Percentiles rank a stretch among this genome's conserved stretches.
These are phyloP conservation scores for Oplegnathus fasciatus DNA, from an alignment of 2,113 vertebrate genomes.

Conservation along the genomic window DNA sequence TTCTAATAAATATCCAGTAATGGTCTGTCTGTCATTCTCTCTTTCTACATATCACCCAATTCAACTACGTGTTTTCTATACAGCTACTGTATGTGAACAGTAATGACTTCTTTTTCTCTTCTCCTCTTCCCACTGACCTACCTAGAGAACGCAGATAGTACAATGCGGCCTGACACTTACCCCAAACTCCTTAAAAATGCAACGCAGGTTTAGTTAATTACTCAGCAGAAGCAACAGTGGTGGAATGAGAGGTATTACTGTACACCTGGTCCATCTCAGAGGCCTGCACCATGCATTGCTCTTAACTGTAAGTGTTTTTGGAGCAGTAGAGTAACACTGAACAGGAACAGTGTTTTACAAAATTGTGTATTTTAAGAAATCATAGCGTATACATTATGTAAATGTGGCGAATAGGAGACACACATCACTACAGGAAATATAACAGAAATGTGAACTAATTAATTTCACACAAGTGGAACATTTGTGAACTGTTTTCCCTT, in stretches of 20 bases:
- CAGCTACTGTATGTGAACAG: conserved; percentile 12
- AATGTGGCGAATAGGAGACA: not conserved
- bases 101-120: conserved; percentile 22
- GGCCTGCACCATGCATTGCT: not conserved
- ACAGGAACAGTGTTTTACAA: not conserved
- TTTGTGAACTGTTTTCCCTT: not conserved
- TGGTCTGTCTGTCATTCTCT: not conserved
- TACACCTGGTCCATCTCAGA: not conserved
- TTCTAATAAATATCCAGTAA: not conserved
- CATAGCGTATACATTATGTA: not conserved
- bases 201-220: conserved; percentile 46
- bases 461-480: no score
- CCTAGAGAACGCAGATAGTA: conserved; percentile 23
- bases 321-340: not conserved
- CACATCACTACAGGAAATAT: not conserved
- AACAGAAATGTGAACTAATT: not conserved
- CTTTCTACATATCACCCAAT: not conserved
- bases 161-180: conserved; percentile 41
- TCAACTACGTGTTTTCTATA: conserved; percentile 39
- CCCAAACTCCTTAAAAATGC: conserved; percentile 68
- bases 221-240: conserved; percentile 44
- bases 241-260: conserved; percentile 22
- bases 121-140: conserved; percentile 27
- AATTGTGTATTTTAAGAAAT: not conserved
- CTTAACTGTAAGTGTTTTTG: not conserved